Evolutionary conservation across 1,140 invertebrate genomes (phyloP).

Genomic region (Drosophila kohkoa): DNA sequence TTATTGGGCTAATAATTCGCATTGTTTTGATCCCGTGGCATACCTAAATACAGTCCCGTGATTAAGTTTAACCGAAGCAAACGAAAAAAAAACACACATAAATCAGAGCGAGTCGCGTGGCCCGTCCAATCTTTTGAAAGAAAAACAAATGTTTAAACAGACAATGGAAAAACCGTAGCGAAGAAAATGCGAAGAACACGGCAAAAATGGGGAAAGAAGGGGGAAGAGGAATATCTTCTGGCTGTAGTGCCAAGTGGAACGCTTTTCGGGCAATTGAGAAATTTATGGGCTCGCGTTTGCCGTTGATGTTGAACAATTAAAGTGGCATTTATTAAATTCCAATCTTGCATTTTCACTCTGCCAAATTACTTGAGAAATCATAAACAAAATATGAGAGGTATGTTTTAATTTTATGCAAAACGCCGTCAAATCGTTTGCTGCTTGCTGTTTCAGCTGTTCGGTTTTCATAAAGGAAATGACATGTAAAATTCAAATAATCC

Average conservation of each 20-base stretch:
- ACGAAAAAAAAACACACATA: conserved; percentile 59
- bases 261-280: conserved; percentile 43
- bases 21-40: conserved; percentile 45
- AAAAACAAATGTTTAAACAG: conserved; percentile 36
- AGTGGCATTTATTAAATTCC: conserved; percentile 36
- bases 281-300: conserved; percentile 61
- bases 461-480: conserved; percentile 49
- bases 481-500: conserved; percentile 61
- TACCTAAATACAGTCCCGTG: conserved; percentile 23
- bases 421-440: conserved; percentile 1
- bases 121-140: conserved; percentile 39
- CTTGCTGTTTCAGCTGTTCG: conserved; percentile 59
- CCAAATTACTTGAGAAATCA: neutral
- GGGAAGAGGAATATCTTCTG: conserved; percentile 15
- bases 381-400: conserved; percentile 1
- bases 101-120: conserved; percentile 73
- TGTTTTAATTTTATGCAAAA: conserved; percentile 25
- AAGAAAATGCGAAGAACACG: neutral
- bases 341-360: neutral
- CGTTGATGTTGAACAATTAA: conserved; percentile 47
- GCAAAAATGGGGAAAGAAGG: no score
- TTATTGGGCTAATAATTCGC: conserved; percentile 35
- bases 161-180: conserved; percentile 15
- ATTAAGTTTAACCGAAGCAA: neutral
- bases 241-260: conserved; percentile 45